A percentile compares a stretch with the other conserved stretches of the same genome.
These are phyloP conservation scores for Thymelicus acteon DNA, from an alignment of 2,888 invertebrate genomes.

Conservation along the genomic window DNA sequence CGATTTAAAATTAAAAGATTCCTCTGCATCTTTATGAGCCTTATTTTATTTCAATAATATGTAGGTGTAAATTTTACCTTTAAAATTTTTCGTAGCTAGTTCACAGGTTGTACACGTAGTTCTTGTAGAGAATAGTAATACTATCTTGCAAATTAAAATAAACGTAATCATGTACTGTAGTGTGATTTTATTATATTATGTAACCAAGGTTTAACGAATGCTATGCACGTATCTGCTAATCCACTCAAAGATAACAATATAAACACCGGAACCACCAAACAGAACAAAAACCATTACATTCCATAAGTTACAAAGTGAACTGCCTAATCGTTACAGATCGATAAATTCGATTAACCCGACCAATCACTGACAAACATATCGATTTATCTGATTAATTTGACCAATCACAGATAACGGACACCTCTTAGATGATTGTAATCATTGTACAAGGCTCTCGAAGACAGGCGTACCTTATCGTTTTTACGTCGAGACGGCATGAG, in stretches of 20 bases:
- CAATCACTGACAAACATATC: slow-evolving; percentile 36
- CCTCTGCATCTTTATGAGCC: too few relatives aligned
- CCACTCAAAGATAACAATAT: background rate
- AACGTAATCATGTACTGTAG: too few relatives aligned
- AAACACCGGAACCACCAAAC: slow-evolving; percentile 1
- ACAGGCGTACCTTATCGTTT: slow-evolving; percentile 30
- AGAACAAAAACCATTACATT: slow-evolving; percentile 12
- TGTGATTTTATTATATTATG: too few relatives aligned
- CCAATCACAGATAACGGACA: slow-evolving; percentile 35
- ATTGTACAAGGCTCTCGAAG: slow-evolving; percentile 23
- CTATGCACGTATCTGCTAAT: background rate
- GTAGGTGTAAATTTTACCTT: too few relatives aligned
- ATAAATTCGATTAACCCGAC: slow-evolving; percentile 31
- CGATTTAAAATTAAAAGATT: too few relatives aligned
- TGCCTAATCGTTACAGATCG: slow-evolving; percentile 16
- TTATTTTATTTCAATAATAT: too few relatives aligned
- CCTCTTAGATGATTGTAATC: slow-evolving; percentile 33
- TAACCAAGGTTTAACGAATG: too few relatives aligned
- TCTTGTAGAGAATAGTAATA: too few relatives aligned
- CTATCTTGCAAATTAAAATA: too few relatives aligned
- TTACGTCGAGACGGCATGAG: slow-evolving; percentile 14
- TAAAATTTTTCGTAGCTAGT: too few relatives aligned
- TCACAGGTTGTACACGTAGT: background rate
- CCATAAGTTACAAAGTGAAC: background rate
- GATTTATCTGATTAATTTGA: slow-evolving; percentile 33